Evolutionary conservation across 2,113 vertebrate genomes (phyloP).

Genomic region (Ceyx margarethae): DNA sequence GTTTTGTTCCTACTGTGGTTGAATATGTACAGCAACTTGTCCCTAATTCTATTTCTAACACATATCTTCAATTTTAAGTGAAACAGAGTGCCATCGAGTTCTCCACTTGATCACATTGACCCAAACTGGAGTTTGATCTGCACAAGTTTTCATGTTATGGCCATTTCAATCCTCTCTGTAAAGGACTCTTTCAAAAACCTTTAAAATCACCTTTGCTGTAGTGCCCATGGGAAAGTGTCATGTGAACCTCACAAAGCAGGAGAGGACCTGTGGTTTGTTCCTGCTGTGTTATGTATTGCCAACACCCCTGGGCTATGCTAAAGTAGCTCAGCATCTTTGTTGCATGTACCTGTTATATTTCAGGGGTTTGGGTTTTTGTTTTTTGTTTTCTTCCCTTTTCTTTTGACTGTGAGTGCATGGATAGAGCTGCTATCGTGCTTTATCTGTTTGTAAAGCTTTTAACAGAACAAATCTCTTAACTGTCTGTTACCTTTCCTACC

Average conservation of each 20-base stretch:
- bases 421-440: neutral
- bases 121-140: neutral
- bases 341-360: neutral
- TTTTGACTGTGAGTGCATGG: neutral
- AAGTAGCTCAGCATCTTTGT: neutral
- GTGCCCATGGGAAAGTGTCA: neutral
- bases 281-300: neutral
- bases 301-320: neutral
- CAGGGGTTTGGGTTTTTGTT: neutral
- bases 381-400: neutral
- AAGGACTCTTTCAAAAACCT: neutral
- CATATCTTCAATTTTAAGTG: neutral
- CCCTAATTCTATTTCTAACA: neutral
- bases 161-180: neutral
- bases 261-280: neutral
- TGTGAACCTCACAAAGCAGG: neutral
- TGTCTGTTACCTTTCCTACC: neutral
- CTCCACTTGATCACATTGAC: neutral
- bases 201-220: neutral
- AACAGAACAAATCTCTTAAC: neutral
- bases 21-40: neutral
- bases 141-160: neutral
- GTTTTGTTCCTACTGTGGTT: neutral
- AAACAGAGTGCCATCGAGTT: neutral
- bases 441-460: neutral